Evolutionary conservation across 2,797 vertebrate species (phyloP), one percentile per base, ranked within the genome.

Genomic region (Platyrinchus mystaceus): DNA sequence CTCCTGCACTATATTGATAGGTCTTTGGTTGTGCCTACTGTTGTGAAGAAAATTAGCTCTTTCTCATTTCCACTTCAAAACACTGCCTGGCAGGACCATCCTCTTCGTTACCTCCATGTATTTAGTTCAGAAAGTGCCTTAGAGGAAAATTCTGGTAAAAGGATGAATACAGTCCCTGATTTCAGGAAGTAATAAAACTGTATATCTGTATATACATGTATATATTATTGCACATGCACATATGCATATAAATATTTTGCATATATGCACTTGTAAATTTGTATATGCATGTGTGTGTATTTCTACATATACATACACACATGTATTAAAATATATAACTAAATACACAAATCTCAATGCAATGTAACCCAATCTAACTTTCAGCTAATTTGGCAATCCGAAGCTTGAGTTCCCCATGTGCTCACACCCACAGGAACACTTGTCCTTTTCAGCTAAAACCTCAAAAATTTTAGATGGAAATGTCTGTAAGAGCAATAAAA

Each of bases 11-110:
- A 19, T 55, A 84, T 77, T 82, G 84, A 58, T 77, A 91, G 94
- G 63, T 76, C 94, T 95, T 85, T 63, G 68, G 87, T 84, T 94
- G 78, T 75, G 82, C 80, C 85, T 70, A 66, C 78, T 80, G 56
- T 81, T 85, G 50, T 49, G 32, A 68, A 77, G 59, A 88, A 83
- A 89, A 93, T 67, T 27, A 95, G 62, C 84, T 84, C 47, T 32
- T 64, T 70, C 74, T 93, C 49, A 18, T 55, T 63, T 85, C 66
- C 43, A 70, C 52, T 94, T 87, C 50, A 82, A 59, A 84, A 81
- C 67, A 77, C 67, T 89, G 70, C 63, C 79, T 66, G 64, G 73
- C 66, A 94, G 62, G 37, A 56, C 80, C 53, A 55, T 24, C 34
- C 46, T 71, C 79, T 91, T 63, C 71, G 46, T 58, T 52, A 80